Percentiles rank a stretch among this genome's conserved stretches.
These are phyloP conservation scores for Enoplolaimus lenunculus DNA, from an alignment of 2,888 invertebrate species.

Conservation along the genomic window DNA sequence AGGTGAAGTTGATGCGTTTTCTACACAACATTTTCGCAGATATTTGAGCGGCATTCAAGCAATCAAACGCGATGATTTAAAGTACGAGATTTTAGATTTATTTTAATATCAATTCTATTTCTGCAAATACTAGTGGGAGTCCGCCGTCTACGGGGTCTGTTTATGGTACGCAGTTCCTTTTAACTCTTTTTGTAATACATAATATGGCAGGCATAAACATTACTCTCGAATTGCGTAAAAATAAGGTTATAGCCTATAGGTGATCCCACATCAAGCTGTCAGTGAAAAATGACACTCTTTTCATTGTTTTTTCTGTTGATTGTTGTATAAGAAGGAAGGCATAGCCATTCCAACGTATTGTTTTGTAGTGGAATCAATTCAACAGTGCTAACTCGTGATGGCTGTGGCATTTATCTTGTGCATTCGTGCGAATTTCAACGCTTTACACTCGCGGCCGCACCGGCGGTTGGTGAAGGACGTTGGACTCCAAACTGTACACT, in stretches of 20 bases:
- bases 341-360: too few relatives aligned
- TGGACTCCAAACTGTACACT: conserved; percentile 10
- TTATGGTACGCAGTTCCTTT: too few relatives aligned
- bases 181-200: too few relatives aligned
- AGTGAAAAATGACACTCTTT: too few relatives aligned
- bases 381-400: conserved; percentile 20
- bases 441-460: conserved; percentile 10
- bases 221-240: too few relatives aligned
- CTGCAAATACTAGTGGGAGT: too few relatives aligned
- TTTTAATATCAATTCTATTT: background rate
- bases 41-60: conserved; percentile 16
- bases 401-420: conserved; percentile 20
- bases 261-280: too few relatives aligned
- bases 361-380: conserved; percentile 19
- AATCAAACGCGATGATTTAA: conserved; percentile 11
- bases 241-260: too few relatives aligned
- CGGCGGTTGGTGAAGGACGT: background rate
- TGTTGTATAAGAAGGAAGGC: too few relatives aligned
- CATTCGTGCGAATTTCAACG: conserved; percentile 22
- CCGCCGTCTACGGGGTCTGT: too few relatives aligned
- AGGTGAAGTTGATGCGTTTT: conserved; percentile 27
- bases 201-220: too few relatives aligned
- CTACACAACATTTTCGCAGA: conserved; percentile 21
- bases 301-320: too few relatives aligned
- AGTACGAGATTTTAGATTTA: conserved; percentile 8